A percentile compares a stretch with the other conserved stretches of the same genome.
phyloP scores from a whole-genome alignment of 2,888 invertebrate genomes.

The Drosophila peninsularis region DNA sequence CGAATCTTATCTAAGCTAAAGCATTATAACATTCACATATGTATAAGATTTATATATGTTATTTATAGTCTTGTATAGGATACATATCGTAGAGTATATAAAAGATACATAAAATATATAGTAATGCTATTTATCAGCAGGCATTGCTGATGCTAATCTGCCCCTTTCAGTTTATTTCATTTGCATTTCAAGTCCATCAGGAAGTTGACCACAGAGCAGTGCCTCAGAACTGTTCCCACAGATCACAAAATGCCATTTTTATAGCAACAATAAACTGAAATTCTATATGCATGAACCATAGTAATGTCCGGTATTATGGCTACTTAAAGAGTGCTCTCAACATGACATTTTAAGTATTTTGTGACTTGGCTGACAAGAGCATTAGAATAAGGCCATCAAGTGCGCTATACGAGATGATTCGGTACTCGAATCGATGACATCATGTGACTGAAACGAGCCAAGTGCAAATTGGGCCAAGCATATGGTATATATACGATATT shows the following conservation, averaged over 20 bases:
- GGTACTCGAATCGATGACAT: slow-evolving; percentile 58
- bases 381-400: slow-evolving; percentile 44
- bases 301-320: background rate
- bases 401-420: slow-evolving; percentile 21
- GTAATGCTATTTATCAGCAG: background rate
- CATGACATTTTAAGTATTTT: slow-evolving; percentile 63
- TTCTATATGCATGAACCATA: background rate
- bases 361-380: slow-evolving; percentile 35
- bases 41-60: too few relatives aligned
- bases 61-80: too few relatives aligned
- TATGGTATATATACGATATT: slow-evolving; percentile 18
- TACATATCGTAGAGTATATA: too few relatives aligned
- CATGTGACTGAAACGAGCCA: slow-evolving; percentile 49
- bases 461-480: slow-evolving; percentile 62
- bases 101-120: too few relatives aligned
- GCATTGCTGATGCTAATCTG: too few relatives aligned
- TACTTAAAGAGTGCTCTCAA: slow-evolving; percentile 15
- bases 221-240: background rate
- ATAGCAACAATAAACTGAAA: background rate
- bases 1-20: too few relatives aligned
- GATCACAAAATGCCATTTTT: background rate
- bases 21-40: too few relatives aligned
- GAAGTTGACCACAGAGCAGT: background rate
- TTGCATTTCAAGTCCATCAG: background rate
- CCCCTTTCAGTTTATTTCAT: too few relatives aligned